phyloP scores from a whole-genome alignment of 1,140 invertebrate species.

The Cherax destructor region DNA sequence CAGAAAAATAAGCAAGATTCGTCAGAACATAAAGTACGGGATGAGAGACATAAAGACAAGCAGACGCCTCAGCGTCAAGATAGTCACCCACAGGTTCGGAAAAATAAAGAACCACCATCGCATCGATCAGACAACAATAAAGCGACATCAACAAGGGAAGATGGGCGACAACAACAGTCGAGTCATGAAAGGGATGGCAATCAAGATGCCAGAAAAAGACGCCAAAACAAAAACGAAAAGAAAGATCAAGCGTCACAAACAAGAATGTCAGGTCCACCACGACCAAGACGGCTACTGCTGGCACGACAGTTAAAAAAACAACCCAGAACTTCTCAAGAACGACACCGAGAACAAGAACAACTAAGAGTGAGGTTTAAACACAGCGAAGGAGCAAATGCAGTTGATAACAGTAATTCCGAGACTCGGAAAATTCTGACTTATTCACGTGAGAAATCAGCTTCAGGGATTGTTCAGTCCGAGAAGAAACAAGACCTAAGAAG shows the following conservation, averaged over 20 bases:
- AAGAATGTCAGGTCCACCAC: slow-evolving; percentile 32
- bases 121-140: not conserved
- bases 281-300: slow-evolving; percentile 23
- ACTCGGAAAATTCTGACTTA: not conserved
- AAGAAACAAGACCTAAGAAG: not conserved
- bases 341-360: not conserved
- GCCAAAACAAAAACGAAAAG: not conserved
- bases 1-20: not conserved
- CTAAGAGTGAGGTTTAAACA: not conserved
- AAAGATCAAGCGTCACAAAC: slow-evolving; percentile 46
- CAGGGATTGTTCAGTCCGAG: not conserved
- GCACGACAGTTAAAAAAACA: not conserved
- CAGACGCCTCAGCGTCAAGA: not conserved
- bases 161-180: not conserved
- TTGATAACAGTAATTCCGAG: not conserved
- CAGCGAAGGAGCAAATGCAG: not conserved
- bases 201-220: not conserved
- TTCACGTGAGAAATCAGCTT: not conserved
- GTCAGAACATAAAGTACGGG: not conserved
- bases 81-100: not conserved
- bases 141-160: too few species aligned
- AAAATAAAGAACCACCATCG: not conserved
- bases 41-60: not conserved
- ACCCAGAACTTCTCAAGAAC: slow-evolving; percentile 3
- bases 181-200: not conserved